Evolutionary conservation across 1,140 invertebrate genomes (phyloP), one percentile per base, ranked within the genome.

Genomic region (Saccostrea echinata): DNA sequence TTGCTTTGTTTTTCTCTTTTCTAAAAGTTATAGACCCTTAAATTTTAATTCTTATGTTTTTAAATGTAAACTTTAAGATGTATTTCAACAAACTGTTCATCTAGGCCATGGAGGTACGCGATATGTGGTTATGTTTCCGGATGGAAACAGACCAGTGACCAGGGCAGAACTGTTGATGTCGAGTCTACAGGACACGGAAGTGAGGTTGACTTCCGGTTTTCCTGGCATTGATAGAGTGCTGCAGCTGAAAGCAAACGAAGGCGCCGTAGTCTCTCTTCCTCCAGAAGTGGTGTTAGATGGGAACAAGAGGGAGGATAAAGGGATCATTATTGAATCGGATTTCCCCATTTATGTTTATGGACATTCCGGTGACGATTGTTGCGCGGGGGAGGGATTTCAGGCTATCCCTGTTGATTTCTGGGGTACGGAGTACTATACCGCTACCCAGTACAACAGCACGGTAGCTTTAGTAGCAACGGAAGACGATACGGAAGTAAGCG

Each of bases 331-430:
- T 13, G 68, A 71, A 71, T 71, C 68, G 12, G 68, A 71, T 30
- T 13, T 30, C 27, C 68, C 68, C 3, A 71, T 71, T 30, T 71
- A 27, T 71, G 68, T 71, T 0, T 71, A 71, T 33, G 68, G 68
- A 9, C 68, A 71, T 71, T 71, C 68, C 3, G 68, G 68, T 71
- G 68, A 71, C 27, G 68, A 71, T 4, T 71, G 68, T 71, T 71
- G 68, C 16, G 68, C 24, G 0, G 68, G 68, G 68, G 68, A 71
- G 27, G 68, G 68, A 18, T 71, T 71, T 18, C 68, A 30, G 27
- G 68, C 30, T 13, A 71, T 71, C 68, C 68, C 68, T 12, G 68
- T 71, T 16, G 24, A 71, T 71, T 71, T 30, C 68, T 71, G 68
- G 68, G 68, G 68, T 4, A 71, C 0, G 27, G 35, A 51, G 81